These are phyloP conservation scores for Himalopsyche japonica DNA, from an alignment of 2,888 invertebrate species.

Conservation along the genomic window DNA sequence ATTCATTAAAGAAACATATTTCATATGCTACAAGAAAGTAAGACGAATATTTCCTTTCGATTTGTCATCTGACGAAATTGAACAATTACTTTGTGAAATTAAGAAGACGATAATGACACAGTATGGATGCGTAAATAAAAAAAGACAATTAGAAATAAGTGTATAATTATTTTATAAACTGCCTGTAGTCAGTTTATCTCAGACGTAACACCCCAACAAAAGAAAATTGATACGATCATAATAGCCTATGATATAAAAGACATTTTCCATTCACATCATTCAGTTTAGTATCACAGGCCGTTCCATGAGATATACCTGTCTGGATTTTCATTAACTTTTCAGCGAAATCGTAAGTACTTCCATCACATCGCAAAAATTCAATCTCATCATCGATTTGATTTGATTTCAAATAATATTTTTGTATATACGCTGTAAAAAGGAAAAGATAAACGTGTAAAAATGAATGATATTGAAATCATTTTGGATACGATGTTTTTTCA, in stretches of 20 bases:
- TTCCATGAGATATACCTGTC: neutral
- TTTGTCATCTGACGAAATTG: too few species aligned
- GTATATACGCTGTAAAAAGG: neutral
- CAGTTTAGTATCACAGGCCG: neutral
- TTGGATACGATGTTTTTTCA: neutral
- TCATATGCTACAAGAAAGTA: too few species aligned
- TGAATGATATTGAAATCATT: neutral
- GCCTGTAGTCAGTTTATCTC: neutral
- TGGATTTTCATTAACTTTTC: neutral
- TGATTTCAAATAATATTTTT: neutral
- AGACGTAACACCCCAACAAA: neutral
- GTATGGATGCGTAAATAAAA: too few species aligned
- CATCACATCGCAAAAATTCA: neutral
- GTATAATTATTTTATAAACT: neutral
- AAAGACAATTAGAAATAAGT: too few species aligned
- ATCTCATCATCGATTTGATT: neutral
- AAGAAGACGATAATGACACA: too few species aligned
- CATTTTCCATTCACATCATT: neutral
- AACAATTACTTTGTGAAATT: too few species aligned
- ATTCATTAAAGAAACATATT: too few species aligned
- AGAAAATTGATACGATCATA: neutral
- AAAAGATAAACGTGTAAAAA: neutral
- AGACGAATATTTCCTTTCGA: too few species aligned
- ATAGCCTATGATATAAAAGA: neutral
- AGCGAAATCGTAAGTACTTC: neutral